Evolutionary conservation across 2,113 vertebrate genomes (phyloP).

Genomic region (Beaufortia kweichowensis): DNA sequence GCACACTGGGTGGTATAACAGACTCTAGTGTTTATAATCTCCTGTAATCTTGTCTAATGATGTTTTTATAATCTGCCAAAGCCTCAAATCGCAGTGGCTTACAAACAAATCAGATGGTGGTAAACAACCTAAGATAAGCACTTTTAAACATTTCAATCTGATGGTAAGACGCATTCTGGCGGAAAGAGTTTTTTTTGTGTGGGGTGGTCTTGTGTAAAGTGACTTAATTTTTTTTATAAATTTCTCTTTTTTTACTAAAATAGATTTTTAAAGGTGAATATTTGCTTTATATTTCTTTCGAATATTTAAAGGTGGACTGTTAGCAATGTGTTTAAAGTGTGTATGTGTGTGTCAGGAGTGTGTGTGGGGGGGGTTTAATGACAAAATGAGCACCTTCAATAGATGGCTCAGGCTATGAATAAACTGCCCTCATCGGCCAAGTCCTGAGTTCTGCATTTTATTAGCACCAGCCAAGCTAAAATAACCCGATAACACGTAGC

Average conservation of each 20-base stretch:
- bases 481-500: slow-evolving; percentile 79
- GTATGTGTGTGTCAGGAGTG: slow-evolving; percentile 18
- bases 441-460: slow-evolving; percentile 75
- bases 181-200: not conserved
- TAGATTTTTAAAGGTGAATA: too few species aligned
- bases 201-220: too few species aligned
- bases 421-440: slow-evolving; percentile 65
- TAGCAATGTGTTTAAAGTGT: slow-evolving; percentile 37
- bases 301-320: not conserved
- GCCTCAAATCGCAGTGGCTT: slow-evolving; percentile 40
- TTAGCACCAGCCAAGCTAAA: slow-evolving; percentile 74
- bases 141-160: slow-evolving; percentile 32
- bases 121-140: slow-evolving; percentile 43
- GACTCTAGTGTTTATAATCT: slow-evolving; percentile 59
- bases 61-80: slow-evolving; percentile 54
- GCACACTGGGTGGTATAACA: slow-evolving; percentile 46
- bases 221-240: too few species aligned
- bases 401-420: slow-evolving; percentile 66
- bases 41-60: slow-evolving; percentile 70
- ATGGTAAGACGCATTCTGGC: not conserved
- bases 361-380: slow-evolving; percentile 64
- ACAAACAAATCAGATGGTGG: slow-evolving; percentile 50
- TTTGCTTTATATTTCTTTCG: too few species aligned
- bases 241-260: too few species aligned
- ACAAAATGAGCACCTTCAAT: slow-evolving; percentile 71